These are phyloP conservation scores for Caenorhabditis drosophilae DNA, from an alignment of 2,888 invertebrate genomes.

Conservation along the genomic window DNA sequence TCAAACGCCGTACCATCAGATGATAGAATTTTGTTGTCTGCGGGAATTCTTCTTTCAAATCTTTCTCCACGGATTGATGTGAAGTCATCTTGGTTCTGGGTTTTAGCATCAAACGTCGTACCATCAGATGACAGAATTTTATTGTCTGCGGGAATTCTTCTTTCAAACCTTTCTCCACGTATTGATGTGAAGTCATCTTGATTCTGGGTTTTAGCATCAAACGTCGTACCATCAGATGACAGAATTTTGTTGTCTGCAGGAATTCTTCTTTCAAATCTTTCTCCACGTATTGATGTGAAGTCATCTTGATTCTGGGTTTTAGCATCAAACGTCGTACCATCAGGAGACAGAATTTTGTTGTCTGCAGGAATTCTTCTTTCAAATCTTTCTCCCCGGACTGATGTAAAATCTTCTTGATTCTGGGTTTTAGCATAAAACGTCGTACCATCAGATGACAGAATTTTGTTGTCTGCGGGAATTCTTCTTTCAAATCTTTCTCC, in stretches of 20 bases:
- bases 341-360: background rate
- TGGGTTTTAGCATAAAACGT: background rate
- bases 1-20: conserved; percentile 10
- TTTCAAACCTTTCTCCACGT: conserved; percentile 10
- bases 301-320: conserved; percentile 10
- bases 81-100: conserved; percentile 16
- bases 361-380: background rate
- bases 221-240: conserved; percentile 7
- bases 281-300: conserved; percentile 5
- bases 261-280: conserved; percentile 7
- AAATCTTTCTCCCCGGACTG: background rate
- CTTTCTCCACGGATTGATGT: conserved; percentile 11
- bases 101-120: conserved; percentile 9
- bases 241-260: conserved; percentile 12
- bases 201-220: conserved; percentile 9
- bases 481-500: background rate
- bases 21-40: conserved; percentile 7
- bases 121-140: conserved; percentile 13
- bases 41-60: conserved; percentile 5
- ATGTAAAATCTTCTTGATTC: background rate
- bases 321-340: background rate
- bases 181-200: conserved; percentile 12
- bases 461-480: background rate
- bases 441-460: background rate
- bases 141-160: conserved; percentile 8